These are phyloP conservation scores for Hyperoplus immaculatus DNA, from an alignment of 2,797 vertebrate genomes.

Conservation along the genomic window DNA sequence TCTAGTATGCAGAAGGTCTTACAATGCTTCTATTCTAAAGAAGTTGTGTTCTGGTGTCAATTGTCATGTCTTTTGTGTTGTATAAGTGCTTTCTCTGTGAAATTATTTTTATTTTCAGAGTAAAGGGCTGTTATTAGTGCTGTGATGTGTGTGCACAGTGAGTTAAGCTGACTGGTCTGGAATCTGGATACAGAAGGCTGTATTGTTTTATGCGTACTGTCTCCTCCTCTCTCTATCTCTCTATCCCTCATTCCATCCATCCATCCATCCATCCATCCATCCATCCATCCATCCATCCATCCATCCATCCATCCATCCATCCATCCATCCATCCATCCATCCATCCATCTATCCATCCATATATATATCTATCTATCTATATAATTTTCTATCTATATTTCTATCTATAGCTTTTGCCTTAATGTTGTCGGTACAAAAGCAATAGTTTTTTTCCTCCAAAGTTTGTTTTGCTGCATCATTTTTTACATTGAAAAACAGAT, in stretches of 20 bases:
- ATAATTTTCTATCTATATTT: not conserved
- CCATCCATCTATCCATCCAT: not conserved
- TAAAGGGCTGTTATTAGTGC: conserved; percentile 5
- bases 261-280: not conserved
- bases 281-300: conserved; percentile 10
- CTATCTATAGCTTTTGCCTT: not conserved
- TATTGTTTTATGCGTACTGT: conserved; percentile 54
- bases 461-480: conserved; percentile 21
- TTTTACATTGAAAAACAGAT: not conserved
- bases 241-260: not conserved
- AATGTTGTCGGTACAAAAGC: not conserved
- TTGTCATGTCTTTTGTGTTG: too few species aligned
- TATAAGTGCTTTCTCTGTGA: too few species aligned
- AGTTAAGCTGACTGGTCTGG: conserved; percentile 39
- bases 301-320: not conserved
- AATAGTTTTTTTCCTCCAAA: not conserved
- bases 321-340: not conserved
- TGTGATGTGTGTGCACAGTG: conserved; percentile 46
- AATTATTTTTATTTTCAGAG: not conserved
- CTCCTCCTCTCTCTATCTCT: conserved; percentile 26
- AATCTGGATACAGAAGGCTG: conserved; percentile 41
- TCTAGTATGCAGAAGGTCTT: not conserved
- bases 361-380: not conserved
- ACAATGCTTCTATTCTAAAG: not conserved
- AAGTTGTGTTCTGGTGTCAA: too few species aligned